phyloP scores from a whole-genome alignment of 2,113 vertebrate genomes.

The Callocephalon fimbriatum region DNA sequence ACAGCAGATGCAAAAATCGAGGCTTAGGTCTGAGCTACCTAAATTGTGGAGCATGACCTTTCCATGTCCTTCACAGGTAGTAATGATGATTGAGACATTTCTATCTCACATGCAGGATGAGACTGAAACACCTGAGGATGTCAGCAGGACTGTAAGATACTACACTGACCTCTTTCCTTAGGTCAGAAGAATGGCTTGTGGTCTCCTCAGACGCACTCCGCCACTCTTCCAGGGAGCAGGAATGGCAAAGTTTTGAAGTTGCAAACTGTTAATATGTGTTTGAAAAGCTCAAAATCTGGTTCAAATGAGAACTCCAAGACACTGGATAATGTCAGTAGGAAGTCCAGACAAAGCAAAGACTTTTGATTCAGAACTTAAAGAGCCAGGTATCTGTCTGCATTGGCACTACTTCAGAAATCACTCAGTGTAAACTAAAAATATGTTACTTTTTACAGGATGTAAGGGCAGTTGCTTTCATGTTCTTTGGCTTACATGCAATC shows the following conservation, averaged over 20 bases:
- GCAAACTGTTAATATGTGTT: not conserved
- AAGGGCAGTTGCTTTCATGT: not conserved
- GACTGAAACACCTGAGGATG: not conserved
- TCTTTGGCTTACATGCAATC: not conserved
- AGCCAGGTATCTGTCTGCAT: not conserved
- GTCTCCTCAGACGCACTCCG: fast-evolving
- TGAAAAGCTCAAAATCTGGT: not conserved
- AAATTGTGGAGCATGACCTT: not conserved
- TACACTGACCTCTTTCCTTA: not conserved
- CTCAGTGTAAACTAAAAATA: not conserved
- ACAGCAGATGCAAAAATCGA: not conserved
- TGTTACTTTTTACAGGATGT: not conserved
- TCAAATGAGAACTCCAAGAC: not conserved
- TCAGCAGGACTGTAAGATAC: not conserved
- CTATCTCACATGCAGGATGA: not conserved
- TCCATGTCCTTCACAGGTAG: not conserved
- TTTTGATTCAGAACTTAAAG: not conserved
- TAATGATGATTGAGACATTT: not conserved
- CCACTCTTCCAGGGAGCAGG: not conserved
- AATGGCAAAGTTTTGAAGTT: not conserved
- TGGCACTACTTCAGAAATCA: not conserved
- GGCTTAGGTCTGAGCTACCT: not conserved
- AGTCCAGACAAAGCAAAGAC: not conserved
- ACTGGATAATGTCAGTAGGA: not conserved
- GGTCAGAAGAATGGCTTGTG: not conserved